A percentile compares a stretch with the other conserved stretches of the same genome.
These are phyloP conservation scores for Syngnathus rostellatus DNA, from an alignment of 2,797 vertebrate species.

Conservation along the genomic window DNA sequence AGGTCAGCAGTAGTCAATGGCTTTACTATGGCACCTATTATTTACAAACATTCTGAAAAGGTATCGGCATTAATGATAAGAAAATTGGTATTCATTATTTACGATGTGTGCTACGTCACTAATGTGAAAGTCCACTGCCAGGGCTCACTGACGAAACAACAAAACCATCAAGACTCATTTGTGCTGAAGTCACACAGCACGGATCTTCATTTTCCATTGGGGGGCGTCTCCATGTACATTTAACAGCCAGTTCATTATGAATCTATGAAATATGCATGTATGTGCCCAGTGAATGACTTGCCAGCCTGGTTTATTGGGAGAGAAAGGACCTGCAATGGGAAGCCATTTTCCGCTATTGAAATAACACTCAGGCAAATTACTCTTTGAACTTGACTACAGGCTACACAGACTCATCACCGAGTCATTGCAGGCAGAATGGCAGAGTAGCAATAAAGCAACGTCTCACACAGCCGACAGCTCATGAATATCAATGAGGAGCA, in stretches of 20 bases:
- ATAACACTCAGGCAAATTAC: conserved; percentile 54
- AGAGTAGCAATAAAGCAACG: conserved; percentile 53
- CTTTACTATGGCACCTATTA: background rate
- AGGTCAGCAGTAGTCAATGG: background rate
- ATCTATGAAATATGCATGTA: conserved; percentile 19
- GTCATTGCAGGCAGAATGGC: conserved; percentile 51
- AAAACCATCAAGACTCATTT: conserved; percentile 2
- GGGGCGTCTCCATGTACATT: conserved; percentile 10
- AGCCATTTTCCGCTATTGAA: conserved; percentile 51
- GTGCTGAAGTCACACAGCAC: background rate
- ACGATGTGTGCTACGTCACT: background rate
- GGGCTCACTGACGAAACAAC: background rate
- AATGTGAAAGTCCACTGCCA: background rate
- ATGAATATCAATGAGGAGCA: conserved; percentile 59
- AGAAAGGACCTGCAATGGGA: conserved; percentile 36
- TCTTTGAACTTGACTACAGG: conserved; percentile 57
- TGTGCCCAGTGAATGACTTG: conserved; percentile 15
- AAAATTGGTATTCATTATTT: background rate
- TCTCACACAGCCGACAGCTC: conserved; percentile 39
- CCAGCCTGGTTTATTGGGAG: conserved; percentile 29
- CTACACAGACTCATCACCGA: conserved; percentile 53
- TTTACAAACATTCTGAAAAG: background rate
- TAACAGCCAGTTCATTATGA: conserved; percentile 28
- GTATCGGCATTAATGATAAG: background rate
- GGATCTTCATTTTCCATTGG: background rate